Evolutionary conservation across 2,113 vertebrate species (phyloP), one percentile per base, ranked within the genome.

Genomic region (Bos indicus): DNA sequence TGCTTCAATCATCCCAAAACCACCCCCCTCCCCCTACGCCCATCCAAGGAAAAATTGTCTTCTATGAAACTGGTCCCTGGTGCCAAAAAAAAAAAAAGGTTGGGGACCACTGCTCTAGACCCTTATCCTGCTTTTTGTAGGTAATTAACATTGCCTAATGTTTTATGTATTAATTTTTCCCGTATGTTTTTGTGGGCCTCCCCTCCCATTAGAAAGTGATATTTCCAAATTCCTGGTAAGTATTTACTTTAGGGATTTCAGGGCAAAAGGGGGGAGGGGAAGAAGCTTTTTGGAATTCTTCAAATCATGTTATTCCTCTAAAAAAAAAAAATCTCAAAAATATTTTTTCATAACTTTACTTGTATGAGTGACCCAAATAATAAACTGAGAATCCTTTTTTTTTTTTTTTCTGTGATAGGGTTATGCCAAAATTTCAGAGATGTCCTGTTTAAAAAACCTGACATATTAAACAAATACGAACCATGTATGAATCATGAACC

Each of bases 401-500:
- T 95, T 82, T 74, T 88, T 54, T 46, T 87, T 74, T 46, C 59
- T 51, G 30, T 51, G 78, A 82, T 43, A 21, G 10, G 6, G 1
- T 81, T 81, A 43, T 92, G 26, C 7, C 43, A 80, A 67, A 91
- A 87, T 83, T 84, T 94, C 40, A 90, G 57, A 94, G 74, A 48
- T 48, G 83, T 80, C 48, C 11, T 78, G 11, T 59, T 52, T 46
- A 51, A 71, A 81, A 94, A 88, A 36, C 17, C 54, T 93, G 54
- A 90, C 23, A 59, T 59, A 3, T 26, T 83, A 36, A 67, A 80
- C 21, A 90, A n/a, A 30, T 15, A 64, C 6, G 40, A 87, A 2
- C 17, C n/a, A 23, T 82, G 77, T 86, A 19, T 86, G 91, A 62
- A 88, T 62, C 86, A 12, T 83, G 60, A 88, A 33, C 67, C 7